Evolutionary conservation across 2,797 vertebrate genomes (phyloP).

Genomic region (Melanotaenia trifasciata): DNA sequence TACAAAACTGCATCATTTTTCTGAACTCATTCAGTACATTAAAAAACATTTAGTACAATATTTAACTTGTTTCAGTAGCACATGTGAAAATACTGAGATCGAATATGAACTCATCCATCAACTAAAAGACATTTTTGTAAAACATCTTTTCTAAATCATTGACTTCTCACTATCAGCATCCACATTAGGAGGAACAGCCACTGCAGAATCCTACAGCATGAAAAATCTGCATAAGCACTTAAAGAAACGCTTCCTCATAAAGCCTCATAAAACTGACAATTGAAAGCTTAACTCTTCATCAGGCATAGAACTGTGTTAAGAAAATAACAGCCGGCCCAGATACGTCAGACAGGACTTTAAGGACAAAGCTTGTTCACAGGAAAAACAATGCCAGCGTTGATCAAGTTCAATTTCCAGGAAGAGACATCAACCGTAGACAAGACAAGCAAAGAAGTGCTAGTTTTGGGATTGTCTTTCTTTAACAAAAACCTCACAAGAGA

Average conservation of each 20-base stretch:
- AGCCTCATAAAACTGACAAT: conserved; percentile 42
- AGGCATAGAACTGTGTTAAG: conserved; percentile 50
- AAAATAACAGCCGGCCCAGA: conserved; percentile 72
- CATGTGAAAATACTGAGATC: neutral
- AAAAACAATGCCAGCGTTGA: conserved; percentile 65
- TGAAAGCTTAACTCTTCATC: conserved; percentile 36
- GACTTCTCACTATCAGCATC: neutral
- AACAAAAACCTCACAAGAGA: conserved; percentile 27
- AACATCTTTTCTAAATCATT: neutral
- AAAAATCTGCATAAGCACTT: conserved; percentile 13
- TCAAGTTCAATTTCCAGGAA: conserved; percentile 68
- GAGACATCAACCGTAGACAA: conserved; percentile 64
- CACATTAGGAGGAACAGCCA: neutral
- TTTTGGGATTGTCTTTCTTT: conserved; percentile 16
- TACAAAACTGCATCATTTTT: neutral
- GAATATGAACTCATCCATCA: neutral
- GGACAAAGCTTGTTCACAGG: conserved; percentile 50
- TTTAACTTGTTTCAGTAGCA: neutral
- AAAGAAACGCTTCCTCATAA: neutral
- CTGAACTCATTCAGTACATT: neutral
- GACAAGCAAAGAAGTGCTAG: conserved; percentile 29
- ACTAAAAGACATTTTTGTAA: neutral
- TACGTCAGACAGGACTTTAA: conserved; percentile 69
- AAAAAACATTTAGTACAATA: neutral
- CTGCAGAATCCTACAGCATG: neutral